Evolutionary conservation across 2,797 vertebrate genomes (phyloP).

Genomic region (Acanthis flammea): DNA sequence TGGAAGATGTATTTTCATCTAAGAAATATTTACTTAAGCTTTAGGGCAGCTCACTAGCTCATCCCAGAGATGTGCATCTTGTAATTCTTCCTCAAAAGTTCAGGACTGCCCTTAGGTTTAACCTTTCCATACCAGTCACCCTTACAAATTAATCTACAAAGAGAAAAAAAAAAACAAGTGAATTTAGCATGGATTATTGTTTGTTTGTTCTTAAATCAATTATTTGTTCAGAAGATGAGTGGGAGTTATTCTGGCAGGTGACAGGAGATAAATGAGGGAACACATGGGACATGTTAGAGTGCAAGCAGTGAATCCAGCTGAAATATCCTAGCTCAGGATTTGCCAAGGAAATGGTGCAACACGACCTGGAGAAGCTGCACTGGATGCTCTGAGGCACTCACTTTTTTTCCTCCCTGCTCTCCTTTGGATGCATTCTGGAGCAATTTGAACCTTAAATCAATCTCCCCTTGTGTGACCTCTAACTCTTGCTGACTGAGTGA

Average conservation of each 20-base stretch:
- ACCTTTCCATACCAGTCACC: background rate
- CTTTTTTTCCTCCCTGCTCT: background rate
- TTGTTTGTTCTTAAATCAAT: background rate
- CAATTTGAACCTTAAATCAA: constrained; percentile 39
- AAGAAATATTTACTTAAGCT: background rate
- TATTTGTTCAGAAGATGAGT: background rate
- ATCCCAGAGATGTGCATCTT: background rate
- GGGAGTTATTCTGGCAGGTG: background rate
- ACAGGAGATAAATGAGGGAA: background rate
- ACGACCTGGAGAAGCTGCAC: background rate
- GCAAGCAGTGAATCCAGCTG: background rate
- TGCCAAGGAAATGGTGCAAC: background rate
- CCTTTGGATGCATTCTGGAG: background rate
- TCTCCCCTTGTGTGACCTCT: background rate
- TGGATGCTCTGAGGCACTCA: background rate
- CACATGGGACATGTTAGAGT: background rate
- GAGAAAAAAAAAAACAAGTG: background rate
- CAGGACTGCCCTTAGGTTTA: background rate
- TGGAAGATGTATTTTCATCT: background rate
- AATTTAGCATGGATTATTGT: background rate
- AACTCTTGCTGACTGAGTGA: constrained; percentile 16
- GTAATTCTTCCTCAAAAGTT: background rate
- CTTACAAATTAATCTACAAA: background rate
- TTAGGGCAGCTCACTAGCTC: background rate
- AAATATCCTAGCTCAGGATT: background rate